Evolutionary conservation across 2,888 invertebrate species (phyloP), one percentile per base, ranked within the genome.

Genomic region (Drosophila cyrtoloma): DNA sequence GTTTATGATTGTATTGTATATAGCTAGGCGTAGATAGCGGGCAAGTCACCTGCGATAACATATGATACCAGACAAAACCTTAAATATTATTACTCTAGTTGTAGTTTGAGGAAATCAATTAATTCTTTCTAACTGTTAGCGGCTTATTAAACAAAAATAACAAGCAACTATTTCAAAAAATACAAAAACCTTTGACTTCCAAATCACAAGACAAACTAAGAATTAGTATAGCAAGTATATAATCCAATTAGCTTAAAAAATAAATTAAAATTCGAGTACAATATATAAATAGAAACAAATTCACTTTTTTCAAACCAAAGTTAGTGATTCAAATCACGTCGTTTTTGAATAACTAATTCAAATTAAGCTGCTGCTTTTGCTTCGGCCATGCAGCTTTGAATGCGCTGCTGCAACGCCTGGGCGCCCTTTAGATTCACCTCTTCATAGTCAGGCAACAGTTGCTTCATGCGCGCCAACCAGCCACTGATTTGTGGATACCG

Each of bases 381-480:
- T 58, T 88, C 91, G 26, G 86, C 84, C 82, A 93, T 91, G 59
- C 86, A 79, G 30, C 64, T 77, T 5, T 63, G 77, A 28, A 92
- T 91, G 44, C 92, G 92, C 6, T 73, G 71, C 37, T 83, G 82
- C 55, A 93, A 72, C 1, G 85, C 81, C 39, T 90, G 84, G 1
- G 93, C 92, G 0, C 93, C 93, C 35, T 84, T 87, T 2, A 92
- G 69, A 70, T 93, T 93, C 1, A 92, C 68, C 7, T 91, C 89
- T n/a, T 92, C 86, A 71, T 92, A 90, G 47, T 91, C 87, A 1
- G 93, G 92, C 53, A 92, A 60, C 58, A 91, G 68, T 6, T 84
- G 64, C 59, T 90, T 77, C 87, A 93, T 87, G 16, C 92, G 88
- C 30, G 82, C 86, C 80, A 93, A 80, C 93, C 93, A 93, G 10